Base-by-base conservation (phyloP, 1,140 invertebrate species). In the Pachyrhynchus sulphureomaculatus region DNA sequence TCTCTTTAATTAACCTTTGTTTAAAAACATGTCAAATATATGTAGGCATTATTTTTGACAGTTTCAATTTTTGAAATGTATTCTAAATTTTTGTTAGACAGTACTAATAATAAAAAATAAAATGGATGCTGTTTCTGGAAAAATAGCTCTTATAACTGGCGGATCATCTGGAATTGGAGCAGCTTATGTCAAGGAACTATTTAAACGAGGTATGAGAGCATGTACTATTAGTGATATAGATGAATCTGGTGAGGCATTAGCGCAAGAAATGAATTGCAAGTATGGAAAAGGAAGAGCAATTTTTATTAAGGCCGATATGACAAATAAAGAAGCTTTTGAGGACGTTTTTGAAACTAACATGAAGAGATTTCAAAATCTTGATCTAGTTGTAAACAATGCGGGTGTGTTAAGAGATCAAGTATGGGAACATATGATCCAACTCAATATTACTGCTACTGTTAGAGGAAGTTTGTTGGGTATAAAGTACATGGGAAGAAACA, bases 401-500 rank as follows among this genome's bases (percentile, higher is more conserved):
- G 49, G 33, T 10, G 76, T 80, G 55, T 65, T 80, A 15, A 71
- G 76, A 32, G 79, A 81, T 48, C 62, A 70, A 62, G 69, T 73
- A 54, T 80, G 78, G 77, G 73, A 80, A 52, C 65, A 62, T 23
- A 72, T 75, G 65, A 73, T 80, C 18, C 68, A 74, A 10, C 68
- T 81, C 12, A 81, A 81, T 58, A 64, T 80, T 52, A 79, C 80
- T 61, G 34, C 34, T 29, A 44, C 41, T 9, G 70, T 77, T 21
- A 68, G 71, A 12, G 73, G 75, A 0, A 78, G 71, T 9, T 65
- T 77, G 13, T 56, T 79, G 18, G 78, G 72, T 1, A 69, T 80
- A 20, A 67, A 78, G 62, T 74, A 74, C 39, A 80, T 79, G 78
- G 76, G 77, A 2, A 72, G 69, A 55, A 68, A 77, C 58, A 69